phyloP scores from a whole-genome alignment of 2,797 vertebrate species.

The Acanthopagrus latus region DNA sequence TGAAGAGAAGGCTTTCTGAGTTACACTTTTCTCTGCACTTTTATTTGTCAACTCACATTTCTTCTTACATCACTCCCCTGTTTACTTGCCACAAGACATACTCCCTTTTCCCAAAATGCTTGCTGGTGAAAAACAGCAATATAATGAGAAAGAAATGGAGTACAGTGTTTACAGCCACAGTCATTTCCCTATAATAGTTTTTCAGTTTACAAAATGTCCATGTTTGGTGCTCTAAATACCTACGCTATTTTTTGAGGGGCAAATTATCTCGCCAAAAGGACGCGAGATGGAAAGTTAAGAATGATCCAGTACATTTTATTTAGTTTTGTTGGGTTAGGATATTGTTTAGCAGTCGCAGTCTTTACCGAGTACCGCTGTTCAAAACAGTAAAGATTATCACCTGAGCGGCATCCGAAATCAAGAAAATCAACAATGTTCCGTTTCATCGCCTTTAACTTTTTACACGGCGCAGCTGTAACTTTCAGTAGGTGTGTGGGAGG shows the following conservation, averaged over 20 bases:
- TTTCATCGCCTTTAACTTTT: constrained; percentile 47
- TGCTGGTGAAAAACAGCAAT: background rate
- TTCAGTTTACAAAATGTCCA: background rate
- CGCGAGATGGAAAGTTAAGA: background rate
- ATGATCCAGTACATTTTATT: constrained; percentile 1
- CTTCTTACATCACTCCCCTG: background rate
- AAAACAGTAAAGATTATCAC: constrained; percentile 35
- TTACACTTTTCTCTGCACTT: constrained; percentile 3
- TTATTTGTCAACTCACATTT: constrained; percentile 24
- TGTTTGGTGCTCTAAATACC: background rate
- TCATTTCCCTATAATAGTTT: background rate
- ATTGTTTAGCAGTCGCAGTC: constrained; percentile 4
- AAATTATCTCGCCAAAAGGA: background rate
- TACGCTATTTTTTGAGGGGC: background rate
- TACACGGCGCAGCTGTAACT: constrained; percentile 54
- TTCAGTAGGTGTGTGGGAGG: constrained; percentile 70
- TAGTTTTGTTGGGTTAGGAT: background rate
- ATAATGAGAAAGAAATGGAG: background rate
- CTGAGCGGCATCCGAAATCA: constrained; percentile 3
- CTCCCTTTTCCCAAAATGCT: background rate
- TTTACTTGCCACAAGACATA: background rate
- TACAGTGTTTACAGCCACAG: background rate
- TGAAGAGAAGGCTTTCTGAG: background rate
- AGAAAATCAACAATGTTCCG: constrained; percentile 24
- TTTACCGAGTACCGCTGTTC: constrained; percentile 1